These are phyloP conservation scores for Lycocerus yunnanus DNA, from an alignment of 2,888 invertebrate species.

Conservation along the genomic window DNA sequence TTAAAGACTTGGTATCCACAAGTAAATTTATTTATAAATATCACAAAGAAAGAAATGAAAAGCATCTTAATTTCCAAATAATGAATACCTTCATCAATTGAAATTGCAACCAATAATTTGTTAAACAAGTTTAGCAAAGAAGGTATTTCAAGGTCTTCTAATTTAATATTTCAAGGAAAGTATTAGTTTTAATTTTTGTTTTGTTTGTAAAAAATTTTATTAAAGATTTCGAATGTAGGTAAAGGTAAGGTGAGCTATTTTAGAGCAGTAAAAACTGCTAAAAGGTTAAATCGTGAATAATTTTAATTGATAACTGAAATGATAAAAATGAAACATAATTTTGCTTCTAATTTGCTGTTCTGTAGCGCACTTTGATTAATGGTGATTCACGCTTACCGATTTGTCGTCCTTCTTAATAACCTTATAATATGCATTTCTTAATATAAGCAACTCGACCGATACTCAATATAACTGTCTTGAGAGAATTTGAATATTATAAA, in stretches of 20 bases:
- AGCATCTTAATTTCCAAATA: neutral
- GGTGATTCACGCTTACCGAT: neutral
- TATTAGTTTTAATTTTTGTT: neutral
- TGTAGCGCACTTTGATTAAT: neutral
- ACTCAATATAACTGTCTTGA: neutral
- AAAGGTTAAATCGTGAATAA: slow-evolving; percentile 2
- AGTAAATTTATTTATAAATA: neutral
- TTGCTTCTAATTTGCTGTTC: neutral
- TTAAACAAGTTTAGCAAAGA: neutral
- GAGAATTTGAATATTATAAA: neutral
- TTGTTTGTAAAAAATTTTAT: neutral
- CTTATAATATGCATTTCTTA: neutral
- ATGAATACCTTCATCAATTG: neutral
- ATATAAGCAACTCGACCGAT: neutral
- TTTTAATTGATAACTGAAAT: neutral
- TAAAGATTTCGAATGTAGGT: slow-evolving; percentile 1
- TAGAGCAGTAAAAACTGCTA: neutral
- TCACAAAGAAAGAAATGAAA: neutral
- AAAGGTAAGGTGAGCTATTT: slow-evolving; percentile 4
- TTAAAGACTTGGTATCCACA: neutral
- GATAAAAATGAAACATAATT: neutral
- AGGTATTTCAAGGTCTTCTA: neutral
- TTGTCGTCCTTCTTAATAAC: slow-evolving; percentile 10
- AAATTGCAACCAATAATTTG: neutral
- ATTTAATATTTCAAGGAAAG: neutral